Percentiles rank a stretch among this genome's conserved stretches.
phyloP scores from a whole-genome alignment of 2,797 vertebrate genomes.

The Sebastes minor region DNA sequence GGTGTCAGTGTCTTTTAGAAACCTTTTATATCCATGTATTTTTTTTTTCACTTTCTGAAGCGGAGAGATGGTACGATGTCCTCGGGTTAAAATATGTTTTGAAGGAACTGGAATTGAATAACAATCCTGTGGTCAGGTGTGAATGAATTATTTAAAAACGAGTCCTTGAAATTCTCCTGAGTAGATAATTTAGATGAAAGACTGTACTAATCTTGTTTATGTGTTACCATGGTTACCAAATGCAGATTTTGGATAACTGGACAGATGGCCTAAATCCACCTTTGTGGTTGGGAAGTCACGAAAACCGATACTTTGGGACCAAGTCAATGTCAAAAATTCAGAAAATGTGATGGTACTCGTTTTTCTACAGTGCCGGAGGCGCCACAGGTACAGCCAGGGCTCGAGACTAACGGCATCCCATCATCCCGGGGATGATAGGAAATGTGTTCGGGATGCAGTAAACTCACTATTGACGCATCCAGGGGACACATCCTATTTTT shows the following conservation, averaged over 20 bases:
- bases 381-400: too few relatives aligned
- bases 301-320: too few relatives aligned
- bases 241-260: background rate
- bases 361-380: too few relatives aligned
- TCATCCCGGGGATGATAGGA: too few relatives aligned
- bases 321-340: too few relatives aligned
- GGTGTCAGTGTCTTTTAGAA: background rate
- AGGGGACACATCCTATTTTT: too few relatives aligned
- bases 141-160: background rate
- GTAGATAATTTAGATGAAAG: background rate
- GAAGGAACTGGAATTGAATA: background rate
- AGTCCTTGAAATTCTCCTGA: background rate
- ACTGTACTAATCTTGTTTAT: background rate
- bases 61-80: background rate
- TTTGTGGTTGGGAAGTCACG: background rate
- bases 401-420: too few relatives aligned
- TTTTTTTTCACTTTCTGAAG: background rate
- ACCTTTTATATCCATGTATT: background rate
- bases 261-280: background rate
- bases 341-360: too few relatives aligned
- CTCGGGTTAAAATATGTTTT: background rate
- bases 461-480: too few relatives aligned
- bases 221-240: constrained; percentile 6
- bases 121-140: background rate
- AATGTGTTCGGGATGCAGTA: too few relatives aligned